A percentile compares a stretch with the other conserved stretches of the same genome.
Evolutionary conservation across 2,888 invertebrate genomes (phyloP).

Genomic region (Camptogramma bilineatum): DNA sequence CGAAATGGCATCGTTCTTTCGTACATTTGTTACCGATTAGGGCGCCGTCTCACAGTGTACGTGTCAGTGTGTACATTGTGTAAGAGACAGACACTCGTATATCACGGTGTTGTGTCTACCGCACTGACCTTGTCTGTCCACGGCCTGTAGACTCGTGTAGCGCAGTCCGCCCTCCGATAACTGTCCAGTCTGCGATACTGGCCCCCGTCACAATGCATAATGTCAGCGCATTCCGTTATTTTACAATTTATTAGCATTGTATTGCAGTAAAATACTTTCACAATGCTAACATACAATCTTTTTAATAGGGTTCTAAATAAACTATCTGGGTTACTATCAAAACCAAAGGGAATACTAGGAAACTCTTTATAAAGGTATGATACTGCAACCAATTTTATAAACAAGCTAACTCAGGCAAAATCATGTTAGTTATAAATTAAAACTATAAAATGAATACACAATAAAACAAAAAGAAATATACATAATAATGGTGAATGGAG

Average conservation of each 20-base stretch:
- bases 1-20: too few species aligned
- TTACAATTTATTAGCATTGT: constrained; percentile 12
- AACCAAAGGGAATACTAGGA: neutral
- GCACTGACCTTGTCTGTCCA: constrained; percentile 86
- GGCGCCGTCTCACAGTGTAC: neutral
- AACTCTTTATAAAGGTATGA: constrained; percentile 17
- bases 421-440: constrained; percentile 16
- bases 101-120: constrained; percentile 9
- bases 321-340: too few species aligned
- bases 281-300: neutral
- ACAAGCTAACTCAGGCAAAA: constrained; percentile 22
- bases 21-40: too few species aligned
- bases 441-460: too few species aligned
- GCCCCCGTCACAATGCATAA: constrained; percentile 33
- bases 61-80: neutral
- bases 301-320: too few species aligned
- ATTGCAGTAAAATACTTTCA: constrained; percentile 41
- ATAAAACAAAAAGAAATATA: too few species aligned
- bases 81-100: neutral
- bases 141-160: constrained; percentile 88
- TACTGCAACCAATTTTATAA: constrained; percentile 36
- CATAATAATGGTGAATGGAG: constrained; percentile 4
- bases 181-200: constrained; percentile 45
- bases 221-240: constrained; percentile 31
- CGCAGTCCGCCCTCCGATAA: constrained; percentile 84